Evolutionary conservation across 2,888 invertebrate genomes (phyloP).

Genomic region (Mimachlamys varia): DNA sequence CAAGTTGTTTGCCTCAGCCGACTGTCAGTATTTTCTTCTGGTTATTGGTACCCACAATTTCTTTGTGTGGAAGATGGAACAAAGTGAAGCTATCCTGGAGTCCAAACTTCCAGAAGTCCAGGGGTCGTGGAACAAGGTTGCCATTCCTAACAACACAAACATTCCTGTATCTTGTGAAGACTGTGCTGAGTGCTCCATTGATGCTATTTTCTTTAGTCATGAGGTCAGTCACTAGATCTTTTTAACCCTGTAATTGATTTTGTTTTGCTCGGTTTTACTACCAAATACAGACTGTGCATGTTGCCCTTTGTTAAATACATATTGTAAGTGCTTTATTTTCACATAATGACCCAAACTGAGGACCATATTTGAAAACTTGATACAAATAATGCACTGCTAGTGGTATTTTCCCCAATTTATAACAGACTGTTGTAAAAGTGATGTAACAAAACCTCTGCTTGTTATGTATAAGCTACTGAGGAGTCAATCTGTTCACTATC

Average conservation of each 20-base stretch:
- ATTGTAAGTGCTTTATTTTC: no score
- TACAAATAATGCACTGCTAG: no score
- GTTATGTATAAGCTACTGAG: no score
- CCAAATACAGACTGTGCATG: no score
- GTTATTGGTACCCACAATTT: conserved; percentile 64
- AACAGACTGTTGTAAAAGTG: no score
- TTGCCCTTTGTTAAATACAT: no score
- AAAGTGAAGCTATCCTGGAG: conserved; percentile 60
- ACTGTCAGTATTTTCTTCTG: conserved; percentile 71
- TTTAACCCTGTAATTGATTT: background rate
- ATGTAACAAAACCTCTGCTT: no score
- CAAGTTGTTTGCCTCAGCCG: conserved; percentile 68
- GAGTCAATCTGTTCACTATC: no score
- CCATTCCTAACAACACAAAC: conserved; percentile 64
- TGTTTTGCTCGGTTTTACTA: no score
- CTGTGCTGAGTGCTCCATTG: conserved; percentile 63
- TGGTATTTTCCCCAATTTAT: no score
- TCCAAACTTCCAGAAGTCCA: conserved; percentile 63
- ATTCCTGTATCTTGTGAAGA: conserved; percentile 62
- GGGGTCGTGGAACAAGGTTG: conserved; percentile 73
- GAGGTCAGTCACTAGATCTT: conserved; percentile 57
- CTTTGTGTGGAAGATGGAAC: conserved; percentile 74
- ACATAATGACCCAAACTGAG: no score
- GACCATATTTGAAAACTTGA: no score
- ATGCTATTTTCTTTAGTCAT: conserved; percentile 70